Conservation (phyloP, 2,888 invertebrate species). For the Thecocarcelia acutangulata region DNA sequence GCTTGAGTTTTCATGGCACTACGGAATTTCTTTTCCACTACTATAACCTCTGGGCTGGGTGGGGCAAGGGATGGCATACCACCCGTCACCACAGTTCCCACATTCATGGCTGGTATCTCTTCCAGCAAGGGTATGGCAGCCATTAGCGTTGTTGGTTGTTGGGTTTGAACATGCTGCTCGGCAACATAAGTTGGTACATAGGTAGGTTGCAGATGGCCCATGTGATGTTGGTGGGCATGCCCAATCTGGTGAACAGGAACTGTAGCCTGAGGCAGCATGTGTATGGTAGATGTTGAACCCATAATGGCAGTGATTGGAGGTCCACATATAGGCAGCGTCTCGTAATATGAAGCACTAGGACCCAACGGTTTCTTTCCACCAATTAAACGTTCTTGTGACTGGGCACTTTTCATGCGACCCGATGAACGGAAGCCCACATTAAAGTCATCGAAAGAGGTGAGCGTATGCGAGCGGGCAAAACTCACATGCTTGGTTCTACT, state of each 20-base stretch:
- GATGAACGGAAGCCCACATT: conserved; percentile 81
- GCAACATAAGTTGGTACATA: conserved; percentile 69
- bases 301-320: conserved; percentile 71
- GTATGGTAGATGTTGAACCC: conserved; percentile 64
- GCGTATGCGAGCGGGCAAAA: conserved; percentile 92
- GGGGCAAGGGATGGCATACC: conserved; percentile 73
- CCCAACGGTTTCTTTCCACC: conserved; percentile 86
- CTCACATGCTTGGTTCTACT: conserved; percentile 93
- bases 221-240: conserved; percentile 76
- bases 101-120: conserved; percentile 45
- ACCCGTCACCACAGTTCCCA: conserved; percentile 29
- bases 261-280: conserved; percentile 73
- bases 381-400: conserved; percentile 87
- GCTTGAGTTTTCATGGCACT: conserved; percentile 95
- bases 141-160: conserved; percentile 68
- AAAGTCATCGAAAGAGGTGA: conserved; percentile 91
- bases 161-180: conserved; percentile 67
- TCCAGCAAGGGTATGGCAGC: conserved; percentile 66
- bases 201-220: conserved; percentile 74
- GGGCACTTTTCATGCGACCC: conserved; percentile 81
- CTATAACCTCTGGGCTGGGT: conserved; percentile 78
- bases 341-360: conserved; percentile 73
- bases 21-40: conserved; percentile 90
- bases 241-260: conserved; percentile 70
- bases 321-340: conserved; percentile 74